Evolutionary conservation across 2,113 vertebrate genomes (phyloP).

Genomic region (Myxocyprinus asiaticus): DNA sequence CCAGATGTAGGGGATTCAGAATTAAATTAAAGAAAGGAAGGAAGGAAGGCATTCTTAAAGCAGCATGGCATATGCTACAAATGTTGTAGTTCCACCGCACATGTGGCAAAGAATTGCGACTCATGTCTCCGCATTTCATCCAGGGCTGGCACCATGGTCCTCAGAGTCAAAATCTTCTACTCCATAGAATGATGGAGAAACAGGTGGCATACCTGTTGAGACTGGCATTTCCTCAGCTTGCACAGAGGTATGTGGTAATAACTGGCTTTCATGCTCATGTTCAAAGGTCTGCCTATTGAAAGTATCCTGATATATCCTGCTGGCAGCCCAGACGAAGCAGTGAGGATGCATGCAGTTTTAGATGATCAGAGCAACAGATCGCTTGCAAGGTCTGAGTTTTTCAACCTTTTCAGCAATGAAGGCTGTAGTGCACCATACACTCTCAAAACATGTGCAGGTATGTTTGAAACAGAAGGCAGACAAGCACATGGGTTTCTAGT

Average conservation of each 20-base stretch:
- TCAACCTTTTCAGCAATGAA: neutral
- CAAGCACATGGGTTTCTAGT: neutral
- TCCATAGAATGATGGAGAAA: constrained; percentile 26
- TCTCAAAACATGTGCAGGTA: too few relatives aligned
- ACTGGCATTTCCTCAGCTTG: constrained; percentile 1
- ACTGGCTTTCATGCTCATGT: constrained; percentile 8
- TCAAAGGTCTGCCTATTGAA: constrained; percentile 46
- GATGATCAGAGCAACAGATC: too few relatives aligned
- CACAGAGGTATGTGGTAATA: constrained; percentile 33
- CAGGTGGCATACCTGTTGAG: too few relatives aligned
- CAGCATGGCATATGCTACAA: constrained; percentile 27
- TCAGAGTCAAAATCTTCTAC: neutral
- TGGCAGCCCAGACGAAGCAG: constrained; percentile 14
- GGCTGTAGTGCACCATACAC: too few relatives aligned
- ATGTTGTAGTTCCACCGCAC: constrained; percentile 13
- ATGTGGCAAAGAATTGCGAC: neutral
- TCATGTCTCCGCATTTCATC: constrained; percentile 31
- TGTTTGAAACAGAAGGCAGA: too few relatives aligned
- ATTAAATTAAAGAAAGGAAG: too few relatives aligned
- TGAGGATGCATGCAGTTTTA: neutral
- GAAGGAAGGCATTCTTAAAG: too few relatives aligned
- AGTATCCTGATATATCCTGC: too few relatives aligned
- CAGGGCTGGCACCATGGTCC: neutral
- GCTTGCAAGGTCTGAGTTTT: constrained; percentile 22
- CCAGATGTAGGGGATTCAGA: constrained; percentile 34